A percentile compares a stretch with the other conserved stretches of the same genome.
These are phyloP conservation scores for Tragelaphus buxtoni DNA, from an alignment of 2,113 vertebrate genomes.

Conservation along the genomic window DNA sequence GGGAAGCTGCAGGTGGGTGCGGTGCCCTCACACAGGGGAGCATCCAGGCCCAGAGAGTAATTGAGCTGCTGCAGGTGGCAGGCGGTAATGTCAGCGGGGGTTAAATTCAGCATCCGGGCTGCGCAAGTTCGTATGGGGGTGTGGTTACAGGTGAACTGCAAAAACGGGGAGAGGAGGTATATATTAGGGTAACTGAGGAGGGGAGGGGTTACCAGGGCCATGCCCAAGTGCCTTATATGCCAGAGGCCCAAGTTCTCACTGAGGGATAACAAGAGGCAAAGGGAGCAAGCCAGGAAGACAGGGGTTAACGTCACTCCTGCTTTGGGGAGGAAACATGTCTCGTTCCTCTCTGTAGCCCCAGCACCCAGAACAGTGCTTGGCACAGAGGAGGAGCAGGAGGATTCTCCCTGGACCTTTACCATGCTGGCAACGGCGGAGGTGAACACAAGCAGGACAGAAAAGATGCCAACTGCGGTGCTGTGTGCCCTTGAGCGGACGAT, in stretches of 20 bases:
- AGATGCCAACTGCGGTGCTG: constrained; percentile 91
- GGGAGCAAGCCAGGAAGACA: neutral
- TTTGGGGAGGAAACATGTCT: neutral
- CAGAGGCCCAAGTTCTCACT: neutral
- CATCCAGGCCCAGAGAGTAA: constrained; percentile 83
- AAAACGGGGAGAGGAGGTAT: neutral
- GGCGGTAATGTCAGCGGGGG: constrained; percentile 84
- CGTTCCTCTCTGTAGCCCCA: neutral
- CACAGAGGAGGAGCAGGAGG: neutral
- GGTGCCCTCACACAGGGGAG: constrained; percentile 84
- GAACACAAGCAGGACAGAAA: constrained; percentile 92
- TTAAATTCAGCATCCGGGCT: constrained; percentile 86
- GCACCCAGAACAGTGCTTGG: neutral
- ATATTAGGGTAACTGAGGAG: neutral
- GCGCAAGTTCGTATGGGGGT: constrained; percentile 86
- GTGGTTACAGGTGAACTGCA: constrained; percentile 92
- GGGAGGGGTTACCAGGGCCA: neutral
- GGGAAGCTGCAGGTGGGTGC: no score
- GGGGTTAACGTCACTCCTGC: neutral
- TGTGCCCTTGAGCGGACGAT: constrained; percentile 93
- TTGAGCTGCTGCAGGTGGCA: constrained; percentile 91
- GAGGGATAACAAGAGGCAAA: neutral
- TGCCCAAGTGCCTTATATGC: neutral
- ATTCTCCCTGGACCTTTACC: constrained; percentile 77
- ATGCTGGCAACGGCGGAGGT: constrained; percentile 92